Evolutionary conservation across 2,888 invertebrate genomes (phyloP), one percentile per base, ranked within the genome.

Genomic region (Allacma fusca): DNA sequence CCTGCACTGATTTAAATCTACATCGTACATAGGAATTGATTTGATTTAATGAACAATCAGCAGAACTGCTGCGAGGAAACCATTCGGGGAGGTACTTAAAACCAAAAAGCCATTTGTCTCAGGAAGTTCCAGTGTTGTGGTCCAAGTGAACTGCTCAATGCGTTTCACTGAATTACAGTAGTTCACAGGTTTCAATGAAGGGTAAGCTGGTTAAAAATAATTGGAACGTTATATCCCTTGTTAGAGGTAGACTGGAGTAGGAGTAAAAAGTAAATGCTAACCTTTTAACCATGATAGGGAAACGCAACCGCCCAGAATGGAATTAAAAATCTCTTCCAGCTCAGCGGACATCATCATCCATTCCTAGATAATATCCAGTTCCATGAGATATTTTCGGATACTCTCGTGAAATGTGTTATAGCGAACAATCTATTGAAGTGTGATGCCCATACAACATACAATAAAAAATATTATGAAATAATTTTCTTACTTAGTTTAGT

Each of bases 81-180:
- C 94, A 0, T 94, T 94, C 57, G 96, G 96, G 86, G 93, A 94
- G 0, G 93, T 92, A 86, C n/a, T n/a, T n/a, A 93, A 93, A n/a
- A 93, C 93, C 0, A 95, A 91, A 85, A 96, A 88, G 95, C 95
- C 96, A 88, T 94, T 94, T 70, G 94, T 89, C 80, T 91, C 86
- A 4, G 96, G 96, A 34, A 93, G 91, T 65, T 89, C 87, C 0
- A 92, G 90, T 0, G 93, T 93, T 82, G 87, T 88, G 0, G 94
- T 92, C 96, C 96, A 88, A 76, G 87, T 84, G 85, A 96, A 92
- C 87, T 94, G 93, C 26, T 91, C 91, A 13, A 96, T 91, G 78
- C 96, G 90, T 78, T 88, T 88, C 29, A 89, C 89, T 84, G 96
- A 88, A 88, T 96, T 95, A 80, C 96, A 96, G 16, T 94, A 90